These are phyloP conservation scores for Ciconia boyciana DNA, from an alignment of 2,113 vertebrate genomes.

Conservation along the genomic window DNA sequence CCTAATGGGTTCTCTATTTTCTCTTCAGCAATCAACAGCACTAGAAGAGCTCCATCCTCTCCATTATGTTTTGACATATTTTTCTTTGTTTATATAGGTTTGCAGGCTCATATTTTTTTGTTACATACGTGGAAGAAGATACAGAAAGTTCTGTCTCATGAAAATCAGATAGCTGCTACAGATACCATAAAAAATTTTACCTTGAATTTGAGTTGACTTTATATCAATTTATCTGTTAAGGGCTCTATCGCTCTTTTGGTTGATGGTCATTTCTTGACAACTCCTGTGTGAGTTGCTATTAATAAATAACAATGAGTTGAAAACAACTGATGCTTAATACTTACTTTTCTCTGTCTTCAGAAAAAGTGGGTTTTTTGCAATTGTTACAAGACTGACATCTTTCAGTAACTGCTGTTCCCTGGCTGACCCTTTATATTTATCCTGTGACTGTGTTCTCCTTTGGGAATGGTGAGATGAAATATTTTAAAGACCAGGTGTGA, in stretches of 20 bases:
- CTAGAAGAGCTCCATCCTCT: background rate
- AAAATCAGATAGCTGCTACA: background rate
- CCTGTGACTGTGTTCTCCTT: background rate
- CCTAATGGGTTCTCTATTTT: slow-evolving; percentile 54
- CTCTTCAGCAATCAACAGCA: slow-evolving; percentile 25
- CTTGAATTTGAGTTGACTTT: background rate
- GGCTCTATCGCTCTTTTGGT: background rate
- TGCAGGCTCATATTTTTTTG: background rate
- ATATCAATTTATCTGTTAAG: background rate
- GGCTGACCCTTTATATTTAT: background rate
- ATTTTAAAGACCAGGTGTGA: background rate
- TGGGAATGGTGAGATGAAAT: background rate
- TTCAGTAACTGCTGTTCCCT: background rate
- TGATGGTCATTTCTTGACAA: background rate
- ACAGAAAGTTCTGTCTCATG: background rate
- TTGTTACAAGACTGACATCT: background rate
- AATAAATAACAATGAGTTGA: background rate
- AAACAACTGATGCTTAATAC: background rate
- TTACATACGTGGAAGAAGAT: background rate
- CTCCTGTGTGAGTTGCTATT: background rate
- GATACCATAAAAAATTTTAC: background rate
- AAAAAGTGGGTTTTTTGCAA: background rate
- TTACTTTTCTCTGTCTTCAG: background rate
- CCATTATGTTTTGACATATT: background rate
- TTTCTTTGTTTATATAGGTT: background rate